phyloP scores from a whole-genome alignment of 2,797 vertebrate species.

The Ficedula albicollis region DNA sequence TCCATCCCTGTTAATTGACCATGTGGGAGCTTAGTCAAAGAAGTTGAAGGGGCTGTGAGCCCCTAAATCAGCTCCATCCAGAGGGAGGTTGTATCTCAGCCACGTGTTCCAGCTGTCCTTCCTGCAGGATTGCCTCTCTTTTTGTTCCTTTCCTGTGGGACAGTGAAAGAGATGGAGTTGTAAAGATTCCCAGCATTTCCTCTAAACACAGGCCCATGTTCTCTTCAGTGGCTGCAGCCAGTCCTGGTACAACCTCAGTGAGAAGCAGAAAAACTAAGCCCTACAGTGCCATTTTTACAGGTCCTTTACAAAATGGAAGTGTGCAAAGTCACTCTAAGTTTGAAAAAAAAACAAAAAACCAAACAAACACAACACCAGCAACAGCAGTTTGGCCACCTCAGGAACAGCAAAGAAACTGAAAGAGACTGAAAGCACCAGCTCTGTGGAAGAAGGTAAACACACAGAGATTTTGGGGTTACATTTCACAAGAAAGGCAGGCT shows the following conservation, averaged over 20 bases:
- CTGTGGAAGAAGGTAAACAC: neutral
- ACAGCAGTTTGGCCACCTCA: neutral
- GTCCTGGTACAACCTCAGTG: neutral
- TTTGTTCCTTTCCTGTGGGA: neutral
- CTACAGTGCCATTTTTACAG: neutral
- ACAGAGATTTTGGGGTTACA: neutral
- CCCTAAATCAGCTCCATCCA: neutral
- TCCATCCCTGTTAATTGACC: neutral
- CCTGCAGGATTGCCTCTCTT: neutral
- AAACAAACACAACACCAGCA: neutral
- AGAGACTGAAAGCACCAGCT: neutral
- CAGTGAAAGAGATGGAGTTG: neutral
- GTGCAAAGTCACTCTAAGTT: neutral
- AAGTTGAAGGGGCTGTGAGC: neutral
- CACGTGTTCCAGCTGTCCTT: fast-evolving
- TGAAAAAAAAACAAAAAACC: neutral
- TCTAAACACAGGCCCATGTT: neutral
- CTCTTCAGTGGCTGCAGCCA: neutral
- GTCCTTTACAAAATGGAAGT: neutral
- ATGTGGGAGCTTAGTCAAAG: neutral
- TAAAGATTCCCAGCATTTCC: neutral
- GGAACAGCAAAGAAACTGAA: neutral
- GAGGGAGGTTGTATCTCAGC: neutral
- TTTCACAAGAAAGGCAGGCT: neutral
- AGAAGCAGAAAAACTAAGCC: neutral